phyloP scores from a whole-genome alignment of 2,113 vertebrate genomes.

The Sturnira hondurensis region DNA sequence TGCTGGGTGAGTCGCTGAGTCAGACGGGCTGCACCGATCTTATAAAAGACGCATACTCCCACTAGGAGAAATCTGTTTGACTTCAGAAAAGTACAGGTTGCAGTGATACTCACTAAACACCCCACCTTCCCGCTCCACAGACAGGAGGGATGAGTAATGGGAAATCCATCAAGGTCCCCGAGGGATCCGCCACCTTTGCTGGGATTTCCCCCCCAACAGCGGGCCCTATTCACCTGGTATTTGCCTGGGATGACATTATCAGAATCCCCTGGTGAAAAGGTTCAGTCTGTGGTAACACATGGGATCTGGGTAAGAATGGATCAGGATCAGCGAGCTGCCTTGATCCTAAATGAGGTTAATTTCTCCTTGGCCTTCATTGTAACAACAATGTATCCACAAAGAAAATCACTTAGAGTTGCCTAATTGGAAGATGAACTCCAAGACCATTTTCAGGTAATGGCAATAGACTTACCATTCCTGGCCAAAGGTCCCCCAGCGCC shows the following conservation, averaged over 20 bases:
- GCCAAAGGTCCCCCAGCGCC: too few species aligned
- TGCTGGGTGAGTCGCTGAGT: conserved; percentile 49
- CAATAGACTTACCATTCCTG: background rate
- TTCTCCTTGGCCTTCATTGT: background rate
- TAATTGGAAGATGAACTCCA: background rate
- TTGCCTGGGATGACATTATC: background rate
- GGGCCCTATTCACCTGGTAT: conserved; percentile 13
- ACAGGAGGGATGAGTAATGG: conserved; percentile 26
- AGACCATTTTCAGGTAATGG: background rate
- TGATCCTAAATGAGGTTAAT: background rate
- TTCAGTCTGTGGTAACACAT: accelerated
- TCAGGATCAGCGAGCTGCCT: background rate
- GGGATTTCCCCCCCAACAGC: background rate
- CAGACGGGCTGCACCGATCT: conserved; percentile 64
- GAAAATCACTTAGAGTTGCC: background rate
- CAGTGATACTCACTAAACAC: conserved; percentile 72
- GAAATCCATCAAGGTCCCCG: conserved; percentile 61
- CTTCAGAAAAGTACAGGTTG: conserved; percentile 80
- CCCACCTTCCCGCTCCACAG: conserved; percentile 65
- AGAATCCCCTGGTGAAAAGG: background rate
- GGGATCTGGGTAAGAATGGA: accelerated
- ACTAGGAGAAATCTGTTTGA: conserved; percentile 70
- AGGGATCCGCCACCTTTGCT: conserved; percentile 48
- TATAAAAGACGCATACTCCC: conserved; percentile 74
- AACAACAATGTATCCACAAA: background rate